These are phyloP conservation scores for Triplophysa bombifrons DNA, from an alignment of 2,797 vertebrate genomes.

Conservation along the genomic window DNA sequence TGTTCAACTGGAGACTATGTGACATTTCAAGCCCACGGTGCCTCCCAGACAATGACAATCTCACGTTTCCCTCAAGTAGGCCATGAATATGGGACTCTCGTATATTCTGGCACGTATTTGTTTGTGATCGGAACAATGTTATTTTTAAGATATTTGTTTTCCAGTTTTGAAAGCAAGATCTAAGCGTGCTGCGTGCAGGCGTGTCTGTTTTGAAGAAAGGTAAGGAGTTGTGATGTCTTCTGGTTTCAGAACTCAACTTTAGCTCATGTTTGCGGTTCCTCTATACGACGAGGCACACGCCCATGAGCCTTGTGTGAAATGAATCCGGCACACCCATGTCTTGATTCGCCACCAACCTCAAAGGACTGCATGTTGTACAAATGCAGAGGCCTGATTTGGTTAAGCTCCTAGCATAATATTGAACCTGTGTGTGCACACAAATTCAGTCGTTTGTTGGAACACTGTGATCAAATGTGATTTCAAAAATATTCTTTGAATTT, in stretches of 20 bases:
- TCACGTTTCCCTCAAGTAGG: constrained; percentile 45
- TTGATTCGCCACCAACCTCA: not conserved
- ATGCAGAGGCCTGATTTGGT: constrained; percentile 3
- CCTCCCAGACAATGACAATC: constrained; percentile 48
- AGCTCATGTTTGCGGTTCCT: constrained; percentile 32
- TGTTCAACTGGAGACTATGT: constrained; percentile 26
- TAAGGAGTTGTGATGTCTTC: not conserved
- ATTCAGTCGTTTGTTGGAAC: not conserved
- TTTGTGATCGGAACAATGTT: constrained; percentile 9
- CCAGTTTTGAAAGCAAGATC: constrained; percentile 11
- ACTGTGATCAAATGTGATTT: not conserved
- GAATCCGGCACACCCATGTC: constrained; percentile 33
- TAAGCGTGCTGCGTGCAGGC: not conserved
- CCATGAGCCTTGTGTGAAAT: constrained; percentile 23
- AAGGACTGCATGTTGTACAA: not conserved
- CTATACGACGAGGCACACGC: constrained; percentile 24
- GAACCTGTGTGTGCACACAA: not conserved
- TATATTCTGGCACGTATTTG: too few species aligned
- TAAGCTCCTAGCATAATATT: constrained; percentile 24
- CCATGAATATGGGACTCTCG: constrained; percentile 16
- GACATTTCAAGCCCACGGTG: constrained; percentile 44
- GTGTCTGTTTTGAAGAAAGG: not conserved
- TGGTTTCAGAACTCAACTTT: constrained; percentile 8
- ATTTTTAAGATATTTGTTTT: constrained; percentile 12
- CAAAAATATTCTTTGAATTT: not conserved